These are phyloP conservation scores for Listrodromus nycthemerus DNA, from an alignment of 2,888 invertebrate genomes.

Conservation along the genomic window DNA sequence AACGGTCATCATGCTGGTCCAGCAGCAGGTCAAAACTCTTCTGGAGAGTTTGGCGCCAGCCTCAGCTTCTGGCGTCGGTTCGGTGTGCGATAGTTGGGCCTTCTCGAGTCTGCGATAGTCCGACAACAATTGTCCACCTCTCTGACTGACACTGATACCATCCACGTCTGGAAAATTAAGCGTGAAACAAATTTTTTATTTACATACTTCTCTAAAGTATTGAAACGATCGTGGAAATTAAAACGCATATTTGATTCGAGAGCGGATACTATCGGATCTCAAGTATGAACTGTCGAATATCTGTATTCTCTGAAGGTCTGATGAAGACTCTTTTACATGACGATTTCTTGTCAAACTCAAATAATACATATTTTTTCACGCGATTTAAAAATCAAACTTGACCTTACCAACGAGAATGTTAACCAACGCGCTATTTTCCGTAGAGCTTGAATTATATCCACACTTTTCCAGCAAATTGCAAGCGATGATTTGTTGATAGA, in stretches of 20 bases:
- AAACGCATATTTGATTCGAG: too few species aligned
- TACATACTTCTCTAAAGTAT: background rate
- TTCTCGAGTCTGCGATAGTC: conserved; percentile 95
- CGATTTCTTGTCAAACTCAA: too few species aligned
- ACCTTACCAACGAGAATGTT: conserved; percentile 90
- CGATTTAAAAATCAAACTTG: conserved; percentile 16
- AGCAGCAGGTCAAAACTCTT: conserved; percentile 94
- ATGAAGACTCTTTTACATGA: too few species aligned
- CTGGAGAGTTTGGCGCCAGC: conserved; percentile 92
- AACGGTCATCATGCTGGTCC: conserved; percentile 96
- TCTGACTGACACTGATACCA: conserved; percentile 90
- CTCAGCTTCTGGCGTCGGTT: conserved; percentile 90
- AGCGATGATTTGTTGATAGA: conserved; percentile 94
- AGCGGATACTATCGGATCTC: too few species aligned
- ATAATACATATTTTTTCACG: background rate
- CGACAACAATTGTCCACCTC: conserved; percentile 91
- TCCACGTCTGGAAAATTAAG: conserved; percentile 89
- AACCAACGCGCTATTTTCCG: conserved; percentile 88
- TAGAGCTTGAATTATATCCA: conserved; percentile 87
- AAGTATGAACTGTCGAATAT: too few species aligned
- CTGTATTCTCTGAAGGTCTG: too few species aligned
- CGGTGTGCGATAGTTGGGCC: conserved; percentile 89
- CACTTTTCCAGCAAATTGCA: conserved; percentile 90
- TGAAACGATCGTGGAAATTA: too few species aligned
- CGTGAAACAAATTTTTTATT: background rate